These are phyloP conservation scores for Actinemys pallida DNA, from an alignment of 2,113 vertebrate species.

Conservation along the genomic window DNA sequence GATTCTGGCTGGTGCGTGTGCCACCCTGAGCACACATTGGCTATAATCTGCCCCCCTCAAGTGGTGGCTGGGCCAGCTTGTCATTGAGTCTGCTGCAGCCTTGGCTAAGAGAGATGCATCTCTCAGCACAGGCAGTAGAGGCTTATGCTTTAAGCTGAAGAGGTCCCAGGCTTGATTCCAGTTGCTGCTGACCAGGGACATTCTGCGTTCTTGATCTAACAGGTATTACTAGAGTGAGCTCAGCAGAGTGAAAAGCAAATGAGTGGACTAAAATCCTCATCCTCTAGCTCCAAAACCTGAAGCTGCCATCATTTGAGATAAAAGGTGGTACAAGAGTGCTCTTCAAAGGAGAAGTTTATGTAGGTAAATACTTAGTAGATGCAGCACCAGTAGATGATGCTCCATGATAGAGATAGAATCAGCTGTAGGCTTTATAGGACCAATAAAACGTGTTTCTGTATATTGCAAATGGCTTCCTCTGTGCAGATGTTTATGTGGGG, in stretches of 20 bases:
- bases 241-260: not conserved
- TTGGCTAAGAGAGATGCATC: no score
- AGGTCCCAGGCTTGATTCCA: no score
- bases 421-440: not conserved
- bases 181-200: no score
- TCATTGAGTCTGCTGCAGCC: no score
- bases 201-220: no score
- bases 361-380: not conserved
- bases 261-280: not conserved
- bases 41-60: not conserved
- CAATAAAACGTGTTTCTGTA: not conserved
- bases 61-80: no score
- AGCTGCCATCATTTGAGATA: not conserved
- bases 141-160: no score
- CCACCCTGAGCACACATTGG: not conserved
- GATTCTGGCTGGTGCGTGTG: not conserved
- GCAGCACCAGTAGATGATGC: conserved; percentile 62
- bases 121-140: no score
- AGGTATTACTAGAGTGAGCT: not conserved
- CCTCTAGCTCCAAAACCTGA: not conserved
- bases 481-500: not conserved
- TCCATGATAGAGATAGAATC: conserved; percentile 53
- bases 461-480: not conserved
- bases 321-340: not conserved
- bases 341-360: not conserved